Percentiles rank a stretch among this genome's conserved stretches.
Conservation (phyloP, 2,797 vertebrate genomes). For the Lepidocolaptes lacrymiger region DNA sequence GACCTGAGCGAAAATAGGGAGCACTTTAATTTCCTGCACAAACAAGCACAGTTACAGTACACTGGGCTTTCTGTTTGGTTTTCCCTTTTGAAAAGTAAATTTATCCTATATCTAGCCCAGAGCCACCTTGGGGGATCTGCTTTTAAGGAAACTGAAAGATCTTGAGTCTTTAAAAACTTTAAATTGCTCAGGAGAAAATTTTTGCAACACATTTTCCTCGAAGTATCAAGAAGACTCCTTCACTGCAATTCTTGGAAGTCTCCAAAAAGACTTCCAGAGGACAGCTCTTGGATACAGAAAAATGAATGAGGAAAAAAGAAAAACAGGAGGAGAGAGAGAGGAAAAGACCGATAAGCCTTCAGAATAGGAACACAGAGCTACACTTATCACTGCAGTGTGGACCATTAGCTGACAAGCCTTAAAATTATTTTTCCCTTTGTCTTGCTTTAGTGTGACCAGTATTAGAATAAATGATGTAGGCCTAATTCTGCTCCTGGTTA, state of each 20-base stretch:
- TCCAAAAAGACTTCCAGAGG: neutral
- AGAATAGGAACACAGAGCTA: neutral
- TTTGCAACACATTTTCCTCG: neutral
- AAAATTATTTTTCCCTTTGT: neutral
- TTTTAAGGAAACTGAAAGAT: neutral
- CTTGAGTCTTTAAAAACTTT: neutral
- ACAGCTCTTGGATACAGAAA: neutral
- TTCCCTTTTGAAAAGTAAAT: neutral
- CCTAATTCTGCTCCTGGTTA: neutral
- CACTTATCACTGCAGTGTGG: neutral
- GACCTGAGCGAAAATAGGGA: neutral
- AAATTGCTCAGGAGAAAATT: neutral
- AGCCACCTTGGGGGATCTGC: neutral
- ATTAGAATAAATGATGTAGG: neutral
- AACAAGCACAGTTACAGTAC: neutral
- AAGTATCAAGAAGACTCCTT: neutral
- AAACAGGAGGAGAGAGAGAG: rapidly evolving
- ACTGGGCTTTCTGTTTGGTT: neutral
- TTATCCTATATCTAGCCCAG: neutral
- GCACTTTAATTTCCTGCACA: slow-evolving; percentile 24
- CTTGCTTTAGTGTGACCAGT: neutral
- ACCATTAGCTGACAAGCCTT: neutral
- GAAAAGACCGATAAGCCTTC: neutral
- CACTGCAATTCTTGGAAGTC: neutral
- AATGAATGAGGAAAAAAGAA: neutral